Percentiles rank a stretch among this genome's conserved stretches.
phyloP scores from a whole-genome alignment of 2,113 vertebrate species.

The Sinocyclocheilus anshuiensis region DNA sequence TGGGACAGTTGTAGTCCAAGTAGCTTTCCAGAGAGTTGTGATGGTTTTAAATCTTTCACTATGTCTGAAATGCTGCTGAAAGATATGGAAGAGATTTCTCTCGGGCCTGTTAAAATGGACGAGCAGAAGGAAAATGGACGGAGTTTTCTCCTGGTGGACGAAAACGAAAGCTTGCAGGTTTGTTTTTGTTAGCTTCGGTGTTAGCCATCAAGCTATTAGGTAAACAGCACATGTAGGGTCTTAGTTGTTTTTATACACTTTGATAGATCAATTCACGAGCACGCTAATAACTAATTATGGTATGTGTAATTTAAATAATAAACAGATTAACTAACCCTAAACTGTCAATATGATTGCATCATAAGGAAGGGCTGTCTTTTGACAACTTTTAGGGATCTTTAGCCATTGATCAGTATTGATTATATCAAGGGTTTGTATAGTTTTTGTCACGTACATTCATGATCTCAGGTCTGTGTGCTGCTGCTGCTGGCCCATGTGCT shows the following conservation, averaged over 20 bases:
- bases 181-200: constrained; percentile 28
- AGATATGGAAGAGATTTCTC: constrained; percentile 69
- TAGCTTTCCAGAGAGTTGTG: background rate
- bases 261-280: background rate
- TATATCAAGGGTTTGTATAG: background rate
- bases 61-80: constrained; percentile 78
- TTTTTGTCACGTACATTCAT: background rate
- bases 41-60: constrained; percentile 4
- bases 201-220: constrained; percentile 31
- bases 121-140: constrained; percentile 39
- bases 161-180: constrained; percentile 81
- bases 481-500: background rate
- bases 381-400: background rate
- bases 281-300: background rate
- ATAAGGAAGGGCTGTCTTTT: background rate
- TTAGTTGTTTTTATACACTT: background rate
- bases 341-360: background rate
- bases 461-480: background rate
- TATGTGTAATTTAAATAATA: background rate
- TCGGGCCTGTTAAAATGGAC: constrained; percentile 45
- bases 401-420: background rate
- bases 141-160: constrained; percentile 80
- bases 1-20: constrained; percentile 23
- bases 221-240: background rate
- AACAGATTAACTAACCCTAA: background rate